Base-by-base conservation (phyloP, 2,888 invertebrate genomes). In the Drosophila trichaetosa region DNA sequence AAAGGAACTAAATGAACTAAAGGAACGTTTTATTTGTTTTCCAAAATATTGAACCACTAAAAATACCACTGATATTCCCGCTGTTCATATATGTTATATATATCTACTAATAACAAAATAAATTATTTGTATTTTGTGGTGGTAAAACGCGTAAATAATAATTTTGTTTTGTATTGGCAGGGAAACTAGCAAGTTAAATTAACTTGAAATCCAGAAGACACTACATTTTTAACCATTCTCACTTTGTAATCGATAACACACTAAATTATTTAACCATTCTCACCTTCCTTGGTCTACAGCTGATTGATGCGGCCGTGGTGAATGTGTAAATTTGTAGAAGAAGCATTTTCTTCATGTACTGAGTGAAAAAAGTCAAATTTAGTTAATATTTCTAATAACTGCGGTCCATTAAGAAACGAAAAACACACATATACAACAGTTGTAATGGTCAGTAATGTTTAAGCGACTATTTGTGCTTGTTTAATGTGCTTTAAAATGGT, bases 351-450 rank as follows among this genome's bases (percentile, higher is more conserved):
- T 69, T 73, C 38, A 73, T 51, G 68, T 68, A 61, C 63, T 59
- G 42, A 48, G 76, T 87, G 88, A 74, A 90, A 88, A 85, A 88
- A 69, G 46, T 63, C 21, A 16, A 42, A 11, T 49, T 80, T 70
- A 59, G 7, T 56, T 40, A 38, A 71, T 59, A 60, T 60, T 74
- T 59, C 10, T 56, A 21, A 13, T 40, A 36, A 27, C 53, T 64
- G 11, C n/a, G 33, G 48, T 8, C 8, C 29, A 16, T n/a, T 13
- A 73, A 62, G 16, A 60, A 8, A 51, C 40, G 31, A n/a, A 56
- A n/a, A 59, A 49, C 67, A 42, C 24, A 31, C 13, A 46, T 21
- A 18, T 72, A 36, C 34, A 61, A 34, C 62, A 63, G n/a, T 38
- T 5, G 48, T 38, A 67, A 86, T 86, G 86, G 86, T 86, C 46